phyloP scores from a whole-genome alignment of 2,113 vertebrate genomes.

The Cyprinodon variegatus region DNA sequence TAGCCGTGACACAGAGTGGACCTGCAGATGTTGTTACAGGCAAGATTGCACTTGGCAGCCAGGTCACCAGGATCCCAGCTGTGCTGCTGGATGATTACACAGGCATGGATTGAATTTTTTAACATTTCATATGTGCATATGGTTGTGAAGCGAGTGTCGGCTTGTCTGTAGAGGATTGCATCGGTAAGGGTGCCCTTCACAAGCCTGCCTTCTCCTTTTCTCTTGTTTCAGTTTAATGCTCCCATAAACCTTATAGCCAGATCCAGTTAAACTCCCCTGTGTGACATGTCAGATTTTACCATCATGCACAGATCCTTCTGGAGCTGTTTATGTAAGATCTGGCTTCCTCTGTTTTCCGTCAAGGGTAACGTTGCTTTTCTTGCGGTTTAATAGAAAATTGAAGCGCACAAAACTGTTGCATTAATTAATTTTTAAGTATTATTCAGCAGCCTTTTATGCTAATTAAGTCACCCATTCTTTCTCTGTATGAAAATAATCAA shows the following conservation, averaged over 20 bases:
- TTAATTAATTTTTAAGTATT: slow-evolving; percentile 16
- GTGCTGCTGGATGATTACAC: slow-evolving; percentile 29
- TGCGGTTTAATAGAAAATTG: slow-evolving; percentile 16
- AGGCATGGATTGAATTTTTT: background rate
- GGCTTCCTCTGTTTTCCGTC: background rate
- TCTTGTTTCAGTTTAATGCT: slow-evolving; percentile 5
- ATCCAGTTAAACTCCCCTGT: background rate
- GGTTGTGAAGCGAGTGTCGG: background rate
- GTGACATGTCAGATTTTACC: background rate
- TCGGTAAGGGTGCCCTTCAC: slow-evolving; percentile 20
- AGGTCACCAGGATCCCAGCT: slow-evolving; percentile 22
- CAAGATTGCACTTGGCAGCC: slow-evolving; percentile 27
- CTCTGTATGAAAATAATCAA: slow-evolving; percentile 36
- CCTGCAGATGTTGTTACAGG: slow-evolving; percentile 35
- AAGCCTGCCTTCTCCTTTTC: background rate
- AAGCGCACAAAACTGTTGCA: slow-evolving; percentile 3
- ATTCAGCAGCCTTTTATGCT: slow-evolving; percentile 35
- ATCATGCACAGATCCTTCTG: background rate
- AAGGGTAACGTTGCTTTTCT: background rate
- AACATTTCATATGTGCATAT: background rate
- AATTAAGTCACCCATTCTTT: background rate
- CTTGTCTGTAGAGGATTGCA: background rate
- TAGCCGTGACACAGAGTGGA: slow-evolving; percentile 23
- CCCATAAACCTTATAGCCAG: background rate
- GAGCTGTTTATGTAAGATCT: background rate